Conservation (phyloP, 2,797 vertebrate species). For the Sitta carolinensis region DNA sequence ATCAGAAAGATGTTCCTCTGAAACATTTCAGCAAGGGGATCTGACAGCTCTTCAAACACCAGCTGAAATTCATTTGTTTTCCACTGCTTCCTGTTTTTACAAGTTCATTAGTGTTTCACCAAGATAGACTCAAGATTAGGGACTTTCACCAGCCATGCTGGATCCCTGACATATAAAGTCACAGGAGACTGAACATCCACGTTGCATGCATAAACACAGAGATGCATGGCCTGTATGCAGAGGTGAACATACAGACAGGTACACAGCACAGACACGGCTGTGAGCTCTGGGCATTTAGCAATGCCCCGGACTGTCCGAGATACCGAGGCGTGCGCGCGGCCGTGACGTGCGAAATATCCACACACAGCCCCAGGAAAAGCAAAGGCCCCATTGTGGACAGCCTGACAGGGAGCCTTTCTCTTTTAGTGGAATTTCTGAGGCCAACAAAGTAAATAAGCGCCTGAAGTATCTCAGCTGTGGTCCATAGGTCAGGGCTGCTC, state of each 20-base stretch:
- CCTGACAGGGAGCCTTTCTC: neutral
- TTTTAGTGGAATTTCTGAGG: slow-evolving; percentile 8
- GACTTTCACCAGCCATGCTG: slow-evolving; percentile 44
- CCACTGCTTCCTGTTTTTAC: slow-evolving; percentile 72
- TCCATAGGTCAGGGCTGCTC: slow-evolving; percentile 42
- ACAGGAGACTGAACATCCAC: neutral
- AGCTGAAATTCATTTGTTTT: slow-evolving; percentile 79
- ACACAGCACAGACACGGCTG: fast-evolving
- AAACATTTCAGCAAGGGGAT: slow-evolving; percentile 69
- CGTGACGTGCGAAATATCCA: neutral
- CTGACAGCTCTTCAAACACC: slow-evolving; percentile 76
- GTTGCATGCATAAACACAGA: neutral
- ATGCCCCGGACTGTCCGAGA: neutral
- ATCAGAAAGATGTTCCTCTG: slow-evolving; percentile 73
- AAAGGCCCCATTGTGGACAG: slow-evolving; percentile 32
- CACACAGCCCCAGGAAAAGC: neutral
- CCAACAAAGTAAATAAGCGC: slow-evolving; percentile 13
- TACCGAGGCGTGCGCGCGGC: fast-evolving
- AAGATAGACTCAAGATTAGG: slow-evolving; percentile 57
- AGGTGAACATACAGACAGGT: neutral
- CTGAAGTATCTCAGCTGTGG: slow-evolving; percentile 21
- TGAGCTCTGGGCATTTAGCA: neutral
- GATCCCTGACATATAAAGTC: neutral
- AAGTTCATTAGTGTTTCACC: slow-evolving; percentile 70
- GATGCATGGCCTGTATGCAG: neutral